Evolutionary conservation across 2,113 vertebrate species (phyloP).

Genomic region (Vanacampus margaritifer): DNA sequence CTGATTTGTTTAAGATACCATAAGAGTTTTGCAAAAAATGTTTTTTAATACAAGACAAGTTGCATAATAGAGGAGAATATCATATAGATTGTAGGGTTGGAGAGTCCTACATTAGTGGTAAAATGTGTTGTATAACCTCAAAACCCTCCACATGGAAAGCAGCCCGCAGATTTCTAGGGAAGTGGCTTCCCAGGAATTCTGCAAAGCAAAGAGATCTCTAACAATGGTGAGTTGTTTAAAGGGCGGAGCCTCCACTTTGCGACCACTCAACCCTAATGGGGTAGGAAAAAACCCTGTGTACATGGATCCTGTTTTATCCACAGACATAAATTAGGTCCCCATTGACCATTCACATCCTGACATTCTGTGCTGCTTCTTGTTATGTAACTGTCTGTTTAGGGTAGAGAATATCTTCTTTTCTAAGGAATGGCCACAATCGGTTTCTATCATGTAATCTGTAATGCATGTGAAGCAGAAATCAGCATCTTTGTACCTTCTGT

Average conservation of each 20-base stretch:
- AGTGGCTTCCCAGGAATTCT: constrained; percentile 66
- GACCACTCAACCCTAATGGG: neutral
- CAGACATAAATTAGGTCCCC: constrained; percentile 4
- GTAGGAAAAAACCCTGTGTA: constrained; percentile 17
- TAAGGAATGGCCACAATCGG: neutral
- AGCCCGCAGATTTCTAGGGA: constrained; percentile 40
- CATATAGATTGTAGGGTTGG: neutral
- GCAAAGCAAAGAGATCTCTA: constrained; percentile 32
- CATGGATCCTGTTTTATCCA: constrained; percentile 21
- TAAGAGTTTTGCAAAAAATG: no score
- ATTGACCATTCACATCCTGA: constrained; percentile 10
- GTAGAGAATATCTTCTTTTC: neutral
- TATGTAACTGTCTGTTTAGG: constrained; percentile 26
- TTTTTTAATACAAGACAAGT: neutral
- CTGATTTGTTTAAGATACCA: neutral
- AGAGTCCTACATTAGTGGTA: neutral
- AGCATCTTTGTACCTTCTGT: no score
- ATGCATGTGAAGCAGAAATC: no score
- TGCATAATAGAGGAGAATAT: neutral
- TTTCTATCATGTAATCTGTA: neutral
- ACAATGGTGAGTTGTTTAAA: constrained; percentile 52
- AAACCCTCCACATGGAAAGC: constrained; percentile 7
- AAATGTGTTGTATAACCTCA: constrained; percentile 41
- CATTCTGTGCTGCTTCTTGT: constrained; percentile 32
- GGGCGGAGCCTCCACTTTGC: constrained; percentile 2